Evolutionary conservation across 1,140 invertebrate species (phyloP).

Genomic region (Ceratosolen fusciceps): DNA sequence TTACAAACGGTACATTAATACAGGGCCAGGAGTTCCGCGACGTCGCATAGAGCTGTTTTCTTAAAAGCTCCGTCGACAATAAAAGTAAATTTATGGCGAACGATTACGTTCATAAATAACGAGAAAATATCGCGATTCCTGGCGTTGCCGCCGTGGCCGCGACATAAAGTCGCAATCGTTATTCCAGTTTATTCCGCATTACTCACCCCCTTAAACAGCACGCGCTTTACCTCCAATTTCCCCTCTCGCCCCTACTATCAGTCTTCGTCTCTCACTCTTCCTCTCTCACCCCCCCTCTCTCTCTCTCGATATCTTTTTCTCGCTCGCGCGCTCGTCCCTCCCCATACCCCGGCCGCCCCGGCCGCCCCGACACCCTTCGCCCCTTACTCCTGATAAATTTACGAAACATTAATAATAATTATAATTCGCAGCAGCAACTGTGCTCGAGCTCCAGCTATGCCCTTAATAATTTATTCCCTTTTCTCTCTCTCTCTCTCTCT

Average conservation of each 20-base stretch:
- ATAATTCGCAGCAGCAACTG: slow-evolving; percentile 28
- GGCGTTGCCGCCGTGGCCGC: slow-evolving; percentile 17
- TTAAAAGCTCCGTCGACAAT: slow-evolving; percentile 45
- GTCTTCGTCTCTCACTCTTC: not conserved
- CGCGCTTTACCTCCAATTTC: not conserved
- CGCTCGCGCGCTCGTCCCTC: too few species aligned
- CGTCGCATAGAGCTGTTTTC: slow-evolving; percentile 40
- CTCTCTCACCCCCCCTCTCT: not conserved
- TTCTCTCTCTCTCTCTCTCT: slow-evolving; percentile 14
- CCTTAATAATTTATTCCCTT: slow-evolving; percentile 44
- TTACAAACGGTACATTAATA: not conserved
- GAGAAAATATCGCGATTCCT: slow-evolving; percentile 30
- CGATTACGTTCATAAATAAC: slow-evolving; percentile 46
- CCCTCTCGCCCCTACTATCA: not conserved
- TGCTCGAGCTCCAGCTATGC: not conserved
- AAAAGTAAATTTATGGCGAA: slow-evolving; percentile 44
- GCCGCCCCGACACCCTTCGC: too few species aligned
- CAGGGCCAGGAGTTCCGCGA: not conserved
- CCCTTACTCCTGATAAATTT: slow-evolving; percentile 35
- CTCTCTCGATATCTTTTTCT: not conserved
- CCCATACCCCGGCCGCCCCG: too few species aligned
- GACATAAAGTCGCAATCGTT: slow-evolving; percentile 44
- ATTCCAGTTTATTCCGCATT: slow-evolving; percentile 44
- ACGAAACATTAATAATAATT: slow-evolving; percentile 49
- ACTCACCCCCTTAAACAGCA: slow-evolving; percentile 30